A percentile compares a stretch with the other conserved stretches of the same genome.
Evolutionary conservation across 2,888 invertebrate genomes (phyloP).

Genomic region (Xestia sexstrigata): DNA sequence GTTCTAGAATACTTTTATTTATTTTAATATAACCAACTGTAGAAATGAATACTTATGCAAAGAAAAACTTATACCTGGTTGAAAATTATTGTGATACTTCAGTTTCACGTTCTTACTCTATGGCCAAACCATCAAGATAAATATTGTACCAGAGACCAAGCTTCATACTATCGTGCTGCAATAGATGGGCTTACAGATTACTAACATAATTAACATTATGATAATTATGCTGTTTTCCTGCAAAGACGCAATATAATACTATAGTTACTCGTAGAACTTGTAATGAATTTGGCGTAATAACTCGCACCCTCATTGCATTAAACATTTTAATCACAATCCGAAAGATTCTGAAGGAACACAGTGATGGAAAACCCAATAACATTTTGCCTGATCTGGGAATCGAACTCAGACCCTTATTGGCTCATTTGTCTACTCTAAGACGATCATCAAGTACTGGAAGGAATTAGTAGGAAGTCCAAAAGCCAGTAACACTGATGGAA

Average conservation of each 20-base stretch:
- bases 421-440: not conserved
- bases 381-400: not conserved
- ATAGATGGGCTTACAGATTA: no score
- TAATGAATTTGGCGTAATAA: no score
- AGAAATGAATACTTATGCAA: not conserved
- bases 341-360: not conserved
- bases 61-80: no score
- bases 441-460: not conserved
- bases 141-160: not conserved
- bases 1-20: not conserved
- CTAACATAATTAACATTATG: not conserved
- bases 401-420: not conserved
- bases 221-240: not conserved
- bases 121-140: not conserved
- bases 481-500: no score
- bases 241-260: no score
- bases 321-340: not conserved
- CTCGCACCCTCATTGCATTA: not conserved
- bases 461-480: no score
- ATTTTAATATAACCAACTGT: not conserved
- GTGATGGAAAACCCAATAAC: not conserved
- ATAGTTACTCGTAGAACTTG: no score
- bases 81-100: not conserved
- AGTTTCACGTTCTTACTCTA: not conserved
- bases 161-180: not conserved